Evolutionary conservation across 2,888 invertebrate genomes (phyloP), one percentile per base, ranked within the genome.

Genomic region (Andrena camellia): DNA sequence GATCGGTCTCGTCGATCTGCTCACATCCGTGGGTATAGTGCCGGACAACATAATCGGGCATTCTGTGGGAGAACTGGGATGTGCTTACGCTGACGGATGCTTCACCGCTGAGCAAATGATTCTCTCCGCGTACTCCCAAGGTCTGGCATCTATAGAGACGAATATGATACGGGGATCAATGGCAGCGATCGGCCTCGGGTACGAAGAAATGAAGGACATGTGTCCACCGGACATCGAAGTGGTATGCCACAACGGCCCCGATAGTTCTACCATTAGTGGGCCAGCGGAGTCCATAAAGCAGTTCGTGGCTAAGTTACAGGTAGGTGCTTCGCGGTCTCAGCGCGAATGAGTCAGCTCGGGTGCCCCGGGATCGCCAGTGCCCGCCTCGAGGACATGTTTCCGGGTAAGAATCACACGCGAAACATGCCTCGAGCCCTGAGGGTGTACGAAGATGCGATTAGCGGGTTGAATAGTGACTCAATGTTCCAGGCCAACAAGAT

Each of bases 41-140:
- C 96, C 97, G 0, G 97, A 97, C 93, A 96, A 96, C 17, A 96
- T 97, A 78, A 95, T 97, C 78, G 98, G 99, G 1, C 99, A 99
- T 94, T 99, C 99, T 8, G 97, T 98, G 0, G 99, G 99, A 29
- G 99, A 99, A 94, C 95, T 99, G 5, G 98, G 98, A 0, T 99
- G 99, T 94, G 98, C 98, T 0, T 99, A 99, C 94, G 98, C 98
- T 2, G 99, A 99, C 93, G 98, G 98, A 0, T 97, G 98, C 87
- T 96, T 99, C 88, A 97, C 98, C 0, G 90, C 92, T 0, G 93
- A 93, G 42, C 91, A 94, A 78, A 92, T 92, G 92, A 73, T 94
- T 1, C 85, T 93, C 0, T 71, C 91, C 1, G 91, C 93, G 0
- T 93, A 93, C 66, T 91, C 88, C 0, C 88, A 93, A 67, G 93